Percentiles rank a stretch among this genome's conserved stretches.
Conservation (phyloP, 2,888 invertebrate genomes). For the Cotesia congregata region DNA sequence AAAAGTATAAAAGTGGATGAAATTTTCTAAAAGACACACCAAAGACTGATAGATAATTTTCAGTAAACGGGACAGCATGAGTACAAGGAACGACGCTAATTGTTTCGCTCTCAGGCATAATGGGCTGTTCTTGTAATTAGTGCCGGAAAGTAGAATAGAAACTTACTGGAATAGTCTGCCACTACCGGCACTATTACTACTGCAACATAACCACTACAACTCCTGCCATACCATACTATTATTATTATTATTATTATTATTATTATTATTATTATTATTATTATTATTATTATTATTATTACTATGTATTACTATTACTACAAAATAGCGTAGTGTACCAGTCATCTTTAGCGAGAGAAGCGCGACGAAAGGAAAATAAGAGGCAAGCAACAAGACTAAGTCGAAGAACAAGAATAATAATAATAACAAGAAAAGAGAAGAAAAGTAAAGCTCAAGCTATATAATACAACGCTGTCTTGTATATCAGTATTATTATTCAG, state of each 20-base stretch:
- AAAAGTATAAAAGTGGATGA: background rate
- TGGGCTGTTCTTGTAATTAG: constrained; percentile 35
- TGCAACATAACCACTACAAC: background rate
- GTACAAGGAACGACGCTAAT: constrained; percentile 38
- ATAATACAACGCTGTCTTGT: background rate
- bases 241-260: too few species aligned
- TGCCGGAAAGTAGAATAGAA: constrained; percentile 33
- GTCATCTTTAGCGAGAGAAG: constrained; percentile 13
- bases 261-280: background rate
- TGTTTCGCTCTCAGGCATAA: constrained; percentile 35
- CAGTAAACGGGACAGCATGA: constrained; percentile 33
- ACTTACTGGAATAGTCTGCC: constrained; percentile 9
- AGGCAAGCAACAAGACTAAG: constrained; percentile 17
- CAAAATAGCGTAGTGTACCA: constrained; percentile 3
- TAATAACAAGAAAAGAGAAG: constrained; percentile 14
- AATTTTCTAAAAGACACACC: background rate
- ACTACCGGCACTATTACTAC: background rate
- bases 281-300: too few species aligned
- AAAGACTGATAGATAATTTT: constrained; percentile 12
- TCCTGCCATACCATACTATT: background rate
- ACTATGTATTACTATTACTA: background rate
- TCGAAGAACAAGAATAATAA: constrained; percentile 33
- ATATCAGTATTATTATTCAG: too few species aligned
- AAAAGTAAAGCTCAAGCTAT: constrained; percentile 14
- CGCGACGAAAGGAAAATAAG: constrained; percentile 29